phyloP scores from a whole-genome alignment of 2,888 invertebrate species.

The Epistrophella euchroma region DNA sequence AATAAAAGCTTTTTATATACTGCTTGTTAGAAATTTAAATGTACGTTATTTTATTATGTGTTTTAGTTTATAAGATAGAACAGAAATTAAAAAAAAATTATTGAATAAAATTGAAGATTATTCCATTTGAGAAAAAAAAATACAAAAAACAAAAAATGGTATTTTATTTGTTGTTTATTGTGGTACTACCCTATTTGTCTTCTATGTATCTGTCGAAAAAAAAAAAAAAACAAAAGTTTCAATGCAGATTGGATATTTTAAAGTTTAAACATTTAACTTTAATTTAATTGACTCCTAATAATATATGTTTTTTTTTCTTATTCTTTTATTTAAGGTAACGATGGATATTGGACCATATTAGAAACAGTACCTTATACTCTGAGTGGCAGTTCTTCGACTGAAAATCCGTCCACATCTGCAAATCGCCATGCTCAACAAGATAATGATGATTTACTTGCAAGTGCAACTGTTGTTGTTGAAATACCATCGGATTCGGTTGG shows the following conservation, averaged over 20 bases:
- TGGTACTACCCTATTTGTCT: conserved; percentile 24
- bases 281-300: conserved; percentile 8
- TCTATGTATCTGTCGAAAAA: not conserved
- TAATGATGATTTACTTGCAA: conserved; percentile 78
- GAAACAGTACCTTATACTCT: conserved; percentile 82
- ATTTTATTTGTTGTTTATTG: conserved; percentile 40
- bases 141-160: conserved; percentile 15
- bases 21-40: conserved; percentile 35
- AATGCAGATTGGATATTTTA: not conserved
- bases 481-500: conserved; percentile 81
- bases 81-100: not conserved
- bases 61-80: not conserved
- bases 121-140: conserved; percentile 38
- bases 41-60: conserved; percentile 39
- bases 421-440: conserved; percentile 66
- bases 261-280: not conserved
- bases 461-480: conserved; percentile 82
- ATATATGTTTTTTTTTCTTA: conserved; percentile 34
- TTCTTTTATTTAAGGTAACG: conserved; percentile 78
- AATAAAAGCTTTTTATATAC: conserved; percentile 18
- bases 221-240: not conserved
- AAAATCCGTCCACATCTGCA: conserved; percentile 69
- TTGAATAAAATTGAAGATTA: conserved; percentile 13
- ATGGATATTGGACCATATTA: conserved; percentile 83
- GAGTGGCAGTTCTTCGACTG: conserved; percentile 71